phyloP scores from a whole-genome alignment of 2,888 invertebrate genomes.

The Scelioninae gen. 2 region DNA sequence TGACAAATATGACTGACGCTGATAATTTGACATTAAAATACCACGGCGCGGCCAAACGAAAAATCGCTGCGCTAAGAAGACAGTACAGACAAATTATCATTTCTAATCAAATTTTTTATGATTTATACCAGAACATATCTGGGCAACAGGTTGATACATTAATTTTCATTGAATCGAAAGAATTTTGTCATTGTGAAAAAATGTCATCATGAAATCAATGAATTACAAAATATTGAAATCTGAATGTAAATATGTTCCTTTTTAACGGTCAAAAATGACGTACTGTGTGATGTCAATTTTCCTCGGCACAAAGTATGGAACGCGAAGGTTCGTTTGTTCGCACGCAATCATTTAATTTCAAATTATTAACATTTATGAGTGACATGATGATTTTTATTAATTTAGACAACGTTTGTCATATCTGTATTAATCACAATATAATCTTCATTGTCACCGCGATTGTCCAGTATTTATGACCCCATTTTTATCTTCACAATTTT shows the following conservation, averaged over 20 bases:
- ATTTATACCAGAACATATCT: no score
- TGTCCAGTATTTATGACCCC: slow-evolving; percentile 48
- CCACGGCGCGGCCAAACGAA: neutral
- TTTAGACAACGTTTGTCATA: slow-evolving; percentile 54
- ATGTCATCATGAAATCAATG: no score
- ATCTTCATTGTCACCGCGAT: slow-evolving; percentile 45
- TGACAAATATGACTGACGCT: slow-evolving; percentile 53
- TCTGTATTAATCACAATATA: slow-evolving; percentile 55
- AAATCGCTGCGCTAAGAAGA: no score
- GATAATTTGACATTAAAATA: slow-evolving; percentile 34
- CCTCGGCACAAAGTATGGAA: neutral
- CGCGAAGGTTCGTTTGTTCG: slow-evolving; percentile 6
- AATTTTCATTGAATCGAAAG: no score
- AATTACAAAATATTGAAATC: no score
- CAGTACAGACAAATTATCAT: no score
- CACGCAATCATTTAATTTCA: neutral
- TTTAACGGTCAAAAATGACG: no score
- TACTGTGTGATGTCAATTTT: no score
- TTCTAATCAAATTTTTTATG: no score
- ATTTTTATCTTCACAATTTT: neutral
- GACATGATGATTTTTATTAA: slow-evolving; percentile 43
- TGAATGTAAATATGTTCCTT: no score
- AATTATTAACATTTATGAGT: slow-evolving; percentile 31
- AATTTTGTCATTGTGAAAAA: no score
- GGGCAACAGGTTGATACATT: no score